Base-by-base conservation (phyloP, 2,888 invertebrate species). In the Yponomeuta evonymella region DNA sequence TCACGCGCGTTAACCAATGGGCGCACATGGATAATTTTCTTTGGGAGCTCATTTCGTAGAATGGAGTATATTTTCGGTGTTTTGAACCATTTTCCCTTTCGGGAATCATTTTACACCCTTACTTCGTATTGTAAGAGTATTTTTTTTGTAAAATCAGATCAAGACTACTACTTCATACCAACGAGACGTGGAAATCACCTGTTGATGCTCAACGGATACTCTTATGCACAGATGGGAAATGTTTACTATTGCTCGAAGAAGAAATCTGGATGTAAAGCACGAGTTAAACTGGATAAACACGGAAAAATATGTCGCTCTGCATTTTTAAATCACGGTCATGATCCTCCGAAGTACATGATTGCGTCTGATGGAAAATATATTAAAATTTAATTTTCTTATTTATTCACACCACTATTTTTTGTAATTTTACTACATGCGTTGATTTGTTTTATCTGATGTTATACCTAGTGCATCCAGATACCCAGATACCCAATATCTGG, bases 181-280 rank as follows among this genome's bases (percentile, higher is more conserved):
- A 72, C 72, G 0, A 48, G 70, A 4, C 70, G 70, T 43, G 73
- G 73, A n/a, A 74, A 72, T 69, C 62, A 66, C 51, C 69, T 74
- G 5, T 68, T 74, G 30, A n/a, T 68, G 63, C 69, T 74, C 23
- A 65, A 74, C 48, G 73, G 72, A 15, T 75, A 72, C 51, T 72
- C 72, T 10, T 68, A 12, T 10, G 23, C 68, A 29, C n/a, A 68
- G 29, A 10, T 23, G 67, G 70, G 43, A 71, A 72, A 23, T 71
- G 71, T 65, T 30, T 74, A 10, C 68, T 74, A 43, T 15, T 68
- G 65, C 69, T 74, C 30, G 51, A 73, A 58, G 72, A 72, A n/a
- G 72, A 71, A 29, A 72, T 70, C 70, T 48, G 62, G 67, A 23
- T 74, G 74, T 48, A 73, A 72, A 69, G 74, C 73, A 11, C 70